These are phyloP conservation scores for Manis pentadactyla DNA, from an alignment of 2,797 vertebrate species.

Conservation along the genomic window DNA sequence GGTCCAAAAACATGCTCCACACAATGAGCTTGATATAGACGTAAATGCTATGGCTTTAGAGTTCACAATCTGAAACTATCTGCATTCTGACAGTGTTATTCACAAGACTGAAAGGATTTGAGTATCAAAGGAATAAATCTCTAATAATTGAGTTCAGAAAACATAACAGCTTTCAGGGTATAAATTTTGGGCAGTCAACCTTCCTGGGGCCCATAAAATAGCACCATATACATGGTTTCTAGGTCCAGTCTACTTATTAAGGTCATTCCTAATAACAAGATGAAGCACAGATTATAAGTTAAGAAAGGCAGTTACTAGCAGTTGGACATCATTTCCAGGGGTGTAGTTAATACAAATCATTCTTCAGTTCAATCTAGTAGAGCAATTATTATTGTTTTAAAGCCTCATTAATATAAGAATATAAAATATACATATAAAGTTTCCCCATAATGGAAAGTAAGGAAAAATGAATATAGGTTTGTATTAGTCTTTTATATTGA, in stretches of 20 bases:
- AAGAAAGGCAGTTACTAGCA: conserved; percentile 11
- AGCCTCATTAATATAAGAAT: neutral
- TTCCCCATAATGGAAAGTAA: neutral
- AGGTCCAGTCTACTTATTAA: conserved; percentile 12
- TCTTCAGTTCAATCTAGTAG: neutral
- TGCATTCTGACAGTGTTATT: conserved; percentile 57
- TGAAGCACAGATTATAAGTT: conserved; percentile 28
- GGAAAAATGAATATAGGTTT: neutral
- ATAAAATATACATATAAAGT: no score
- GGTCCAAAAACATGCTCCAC: neutral
- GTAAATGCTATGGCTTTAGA: neutral
- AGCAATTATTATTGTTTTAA: neutral
- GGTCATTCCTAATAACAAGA: conserved; percentile 62
- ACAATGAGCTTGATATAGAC: no score
- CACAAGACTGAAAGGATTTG: neutral
- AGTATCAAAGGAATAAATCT: conserved; percentile 67
- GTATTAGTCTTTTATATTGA: neutral
- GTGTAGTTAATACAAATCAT: neutral
- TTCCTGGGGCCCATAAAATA: conserved; percentile 54
- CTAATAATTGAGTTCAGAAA: conserved; percentile 74
- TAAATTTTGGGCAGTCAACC: conserved; percentile 60
- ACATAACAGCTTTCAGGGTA: conserved; percentile 20
- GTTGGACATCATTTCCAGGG: neutral
- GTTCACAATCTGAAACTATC: neutral
- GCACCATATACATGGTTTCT: neutral